Evolutionary conservation across 1,140 invertebrate species (phyloP), one percentile per base, ranked within the genome.

Genomic region (Pollicipes pollicipes): DNA sequence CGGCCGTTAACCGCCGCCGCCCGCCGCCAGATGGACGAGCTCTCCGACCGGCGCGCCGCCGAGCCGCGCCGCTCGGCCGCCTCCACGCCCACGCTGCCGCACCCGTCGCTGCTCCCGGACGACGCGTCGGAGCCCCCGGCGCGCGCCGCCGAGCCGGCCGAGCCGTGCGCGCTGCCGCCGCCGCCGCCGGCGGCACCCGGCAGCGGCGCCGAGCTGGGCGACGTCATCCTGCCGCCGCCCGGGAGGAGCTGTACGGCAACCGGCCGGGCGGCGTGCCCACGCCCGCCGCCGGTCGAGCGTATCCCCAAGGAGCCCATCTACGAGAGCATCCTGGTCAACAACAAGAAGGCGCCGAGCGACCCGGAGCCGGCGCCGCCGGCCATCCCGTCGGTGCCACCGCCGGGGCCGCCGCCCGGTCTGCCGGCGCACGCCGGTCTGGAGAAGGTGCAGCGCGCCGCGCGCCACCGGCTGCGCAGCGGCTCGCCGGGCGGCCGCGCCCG

Each of bases 71-170:
- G 32, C 64, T 24, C 66, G 74, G 4, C 68, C 74, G 10, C 75
- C 75, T 35, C 76, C 77, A 58, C 76, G 76, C 58, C 68, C 70
- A 68, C 69, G 72, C 72, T 72, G 73, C 67, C 35, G 74, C 63
- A 69, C 74, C 67, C 68, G 74, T 35, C 70, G 74, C 71, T 66
- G n/a, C 66, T 29, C n/a, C 1, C 45, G 2, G 45, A 58, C 17
- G 66, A 30, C 66, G 66, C 67, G 29, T 58, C 31, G 24, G 70
- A 70, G 63, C n/a, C n/a, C n/a, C n/a, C n/a, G n/a, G n/a, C n/a
- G n/a, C n/a, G n/a, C n/a, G n/a, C n/a, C n/a, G n/a, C n/a, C n/a
- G n/a, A n/a, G n/a, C n/a, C n/a, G n/a, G n/a, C n/a, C n/a, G 73
- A 76, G 3, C 64, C 35, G 29, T 66, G 72, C 3, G 67, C 73